phyloP scores from a whole-genome alignment of 2,888 invertebrate species.

The Apamea anceps region DNA sequence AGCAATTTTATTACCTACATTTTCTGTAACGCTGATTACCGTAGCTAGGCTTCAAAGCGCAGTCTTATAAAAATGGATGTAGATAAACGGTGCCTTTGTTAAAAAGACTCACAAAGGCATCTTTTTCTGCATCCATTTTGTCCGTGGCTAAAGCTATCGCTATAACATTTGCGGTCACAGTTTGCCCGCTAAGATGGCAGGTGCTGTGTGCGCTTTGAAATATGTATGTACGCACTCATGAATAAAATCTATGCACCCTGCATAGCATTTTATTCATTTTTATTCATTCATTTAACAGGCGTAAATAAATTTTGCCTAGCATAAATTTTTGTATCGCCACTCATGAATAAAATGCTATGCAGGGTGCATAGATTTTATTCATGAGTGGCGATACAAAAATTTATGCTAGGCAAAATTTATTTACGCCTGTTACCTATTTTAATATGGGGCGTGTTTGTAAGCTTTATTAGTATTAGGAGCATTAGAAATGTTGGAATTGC shows the following conservation, averaged over 20 bases:
- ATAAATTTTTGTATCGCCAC: no score
- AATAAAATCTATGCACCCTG: no score
- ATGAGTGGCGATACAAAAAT: neutral
- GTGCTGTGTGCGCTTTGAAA: neutral
- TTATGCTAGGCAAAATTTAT: neutral
- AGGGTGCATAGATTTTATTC: neutral
- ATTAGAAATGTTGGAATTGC: neutral
- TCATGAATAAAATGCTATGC: no score
- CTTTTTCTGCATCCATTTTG: conserved; percentile 6
- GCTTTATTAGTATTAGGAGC: neutral
- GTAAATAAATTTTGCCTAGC: no score
- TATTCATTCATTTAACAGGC: no score
- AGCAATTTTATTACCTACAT: conserved; percentile 10
- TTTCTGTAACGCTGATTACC: conserved; percentile 6
- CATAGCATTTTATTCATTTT: neutral
- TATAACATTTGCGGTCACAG: neutral
- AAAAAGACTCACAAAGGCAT: neutral
- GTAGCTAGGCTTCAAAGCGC: conserved; percentile 4
- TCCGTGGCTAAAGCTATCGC: neutral
- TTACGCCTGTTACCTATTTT: neutral
- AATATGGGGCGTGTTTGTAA: neutral
- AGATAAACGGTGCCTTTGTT: neutral
- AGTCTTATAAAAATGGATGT: neutral
- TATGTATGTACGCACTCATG: neutral
- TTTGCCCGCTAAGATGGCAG: neutral